Evolutionary conservation across 2,888 invertebrate genomes (phyloP).

Genomic region (Trichopria drosophilae): DNA sequence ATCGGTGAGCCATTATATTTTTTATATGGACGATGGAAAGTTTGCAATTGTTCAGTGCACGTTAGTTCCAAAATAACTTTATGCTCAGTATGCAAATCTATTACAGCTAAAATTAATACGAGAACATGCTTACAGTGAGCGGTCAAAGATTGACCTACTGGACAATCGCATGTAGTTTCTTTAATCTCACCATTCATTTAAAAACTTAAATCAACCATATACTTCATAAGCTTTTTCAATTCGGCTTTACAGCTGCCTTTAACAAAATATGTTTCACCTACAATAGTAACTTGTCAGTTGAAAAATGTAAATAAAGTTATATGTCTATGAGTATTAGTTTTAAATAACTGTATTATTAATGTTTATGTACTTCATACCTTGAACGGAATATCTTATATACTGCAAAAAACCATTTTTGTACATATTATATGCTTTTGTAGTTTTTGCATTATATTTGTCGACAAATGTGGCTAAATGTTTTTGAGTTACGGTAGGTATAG

Average conservation of each 20-base stretch:
- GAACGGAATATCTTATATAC: no score
- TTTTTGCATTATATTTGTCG: no score
- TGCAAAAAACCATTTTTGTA: no score
- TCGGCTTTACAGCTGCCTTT: constrained; percentile 5
- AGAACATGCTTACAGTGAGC: constrained; percentile 15
- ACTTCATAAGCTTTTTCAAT: constrained; percentile 2
- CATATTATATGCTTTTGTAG: no score
- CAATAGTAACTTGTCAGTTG: no score
- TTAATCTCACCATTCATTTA: constrained; percentile 5
- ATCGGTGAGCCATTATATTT: constrained; percentile 13
- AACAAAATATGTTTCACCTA: constrained; percentile 6
- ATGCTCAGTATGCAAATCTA: neutral
- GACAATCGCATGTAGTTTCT: constrained; percentile 11
- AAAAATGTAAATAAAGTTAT: no score
- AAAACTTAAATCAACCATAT: constrained; percentile 3
- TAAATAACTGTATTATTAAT: no score
- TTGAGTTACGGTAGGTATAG: no score
- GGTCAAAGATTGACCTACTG: neutral
- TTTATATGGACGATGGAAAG: constrained; percentile 9
- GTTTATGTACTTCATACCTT: no score
- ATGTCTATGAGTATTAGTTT: no score
- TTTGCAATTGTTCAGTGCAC: constrained; percentile 14
- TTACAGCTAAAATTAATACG: neutral
- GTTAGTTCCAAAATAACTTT: neutral
- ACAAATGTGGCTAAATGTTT: no score